Evolutionary conservation across 2,888 invertebrate genomes (phyloP).

Genomic region (Dynastes maya): DNA sequence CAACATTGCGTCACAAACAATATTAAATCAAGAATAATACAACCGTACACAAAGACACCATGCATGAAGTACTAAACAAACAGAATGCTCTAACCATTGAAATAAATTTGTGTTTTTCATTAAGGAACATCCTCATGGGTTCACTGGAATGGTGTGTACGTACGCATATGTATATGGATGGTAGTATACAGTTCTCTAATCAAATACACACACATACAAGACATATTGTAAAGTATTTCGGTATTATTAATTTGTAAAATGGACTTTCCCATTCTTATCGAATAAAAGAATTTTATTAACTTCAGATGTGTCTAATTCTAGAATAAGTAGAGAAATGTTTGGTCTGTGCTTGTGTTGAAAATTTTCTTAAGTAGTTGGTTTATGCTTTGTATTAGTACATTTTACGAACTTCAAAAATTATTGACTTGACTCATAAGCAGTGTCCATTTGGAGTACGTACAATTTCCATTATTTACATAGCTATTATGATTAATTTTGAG

Average conservation of each 20-base stretch:
- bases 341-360: too few relatives aligned
- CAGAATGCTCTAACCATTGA: slow-evolving; percentile 32
- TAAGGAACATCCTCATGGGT: not conserved
- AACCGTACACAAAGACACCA: slow-evolving; percentile 19
- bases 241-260: slow-evolving; percentile 4
- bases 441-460: too few relatives aligned
- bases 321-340: too few relatives aligned
- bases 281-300: not conserved
- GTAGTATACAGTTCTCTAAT: slow-evolving; percentile 14
- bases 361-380: too few relatives aligned
- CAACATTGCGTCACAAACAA: slow-evolving; percentile 25
- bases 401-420: too few relatives aligned
- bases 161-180: not conserved
- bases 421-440: too few relatives aligned
- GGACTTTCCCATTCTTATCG: not conserved
- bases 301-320: not conserved
- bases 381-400: too few relatives aligned
- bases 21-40: slow-evolving; percentile 38
- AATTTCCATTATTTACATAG: too few relatives aligned
- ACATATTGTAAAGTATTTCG: slow-evolving; percentile 13
- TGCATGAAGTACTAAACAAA: slow-evolving; percentile 25
- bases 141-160: slow-evolving; percentile 14
- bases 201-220: not conserved
- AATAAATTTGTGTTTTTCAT: slow-evolving; percentile 42
- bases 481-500: too few relatives aligned